Percentiles rank a stretch among this genome's conserved stretches.
Evolutionary conservation across 2,797 vertebrate genomes (phyloP).

Genomic region (Balearica regulorum): DNA sequence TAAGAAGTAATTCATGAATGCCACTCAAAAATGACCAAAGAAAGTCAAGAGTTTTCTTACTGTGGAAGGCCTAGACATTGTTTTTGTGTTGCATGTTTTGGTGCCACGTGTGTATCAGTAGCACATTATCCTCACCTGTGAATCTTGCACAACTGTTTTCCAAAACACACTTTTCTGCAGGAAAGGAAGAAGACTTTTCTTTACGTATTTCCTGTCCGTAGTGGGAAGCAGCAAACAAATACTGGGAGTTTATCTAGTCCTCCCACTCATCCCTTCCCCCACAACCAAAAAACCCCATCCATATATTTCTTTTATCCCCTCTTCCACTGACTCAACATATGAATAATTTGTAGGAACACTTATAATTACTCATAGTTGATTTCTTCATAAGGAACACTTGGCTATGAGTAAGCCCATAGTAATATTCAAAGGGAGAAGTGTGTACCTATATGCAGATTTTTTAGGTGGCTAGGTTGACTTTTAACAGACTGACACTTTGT

Average conservation of each 20-base stretch:
- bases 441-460: not conserved
- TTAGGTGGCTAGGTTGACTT: not conserved
- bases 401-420: not conserved
- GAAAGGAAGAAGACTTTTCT: not conserved
- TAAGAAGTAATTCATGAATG: not conserved
- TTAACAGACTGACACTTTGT: not conserved
- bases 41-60: not conserved
- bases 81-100: not conserved
- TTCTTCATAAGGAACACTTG: not conserved
- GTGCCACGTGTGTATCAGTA: accelerated
- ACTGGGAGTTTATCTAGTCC: not conserved
- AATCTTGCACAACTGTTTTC: not conserved
- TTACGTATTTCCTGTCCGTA: not conserved
- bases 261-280: not conserved
- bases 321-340: not conserved
- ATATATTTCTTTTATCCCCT: not conserved
- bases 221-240: not conserved
- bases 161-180: not conserved
- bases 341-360: not conserved
- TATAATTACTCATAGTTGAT: not conserved
- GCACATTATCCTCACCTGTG: not conserved
- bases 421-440: not conserved
- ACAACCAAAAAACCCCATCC: not conserved
- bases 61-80: not conserved
- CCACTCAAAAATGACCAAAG: not conserved